Conservation (phyloP, 1,140 invertebrate species). For the Zaprionus vittiger region DNA sequence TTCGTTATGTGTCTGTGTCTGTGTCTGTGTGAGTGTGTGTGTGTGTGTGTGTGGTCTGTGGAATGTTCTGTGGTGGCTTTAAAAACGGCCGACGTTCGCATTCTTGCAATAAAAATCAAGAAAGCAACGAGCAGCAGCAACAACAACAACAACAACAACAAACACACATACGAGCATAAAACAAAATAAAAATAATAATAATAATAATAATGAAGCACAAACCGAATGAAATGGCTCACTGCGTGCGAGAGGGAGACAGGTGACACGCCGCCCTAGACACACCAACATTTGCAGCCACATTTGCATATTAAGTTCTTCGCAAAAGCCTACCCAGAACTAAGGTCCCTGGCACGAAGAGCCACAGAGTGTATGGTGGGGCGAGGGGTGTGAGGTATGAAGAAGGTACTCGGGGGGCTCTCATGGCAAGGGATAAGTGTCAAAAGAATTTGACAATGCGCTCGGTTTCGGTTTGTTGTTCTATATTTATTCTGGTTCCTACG, state of each 20-base stretch:
- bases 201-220: slow-evolving; percentile 71
- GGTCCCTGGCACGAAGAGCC: slow-evolving; percentile 33
- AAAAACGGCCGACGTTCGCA: slow-evolving; percentile 81
- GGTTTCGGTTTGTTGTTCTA: slow-evolving; percentile 41
- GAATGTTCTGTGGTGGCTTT: slow-evolving; percentile 64
- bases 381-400: neutral
- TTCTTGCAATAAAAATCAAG: slow-evolving; percentile 81
- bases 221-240: slow-evolving; percentile 42
- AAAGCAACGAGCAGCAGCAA: slow-evolving; percentile 58
- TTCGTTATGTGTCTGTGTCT: slow-evolving; percentile 35
- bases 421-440: slow-evolving; percentile 79
- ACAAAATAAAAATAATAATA: slow-evolving; percentile 80
- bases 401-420: slow-evolving; percentile 1
- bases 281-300: slow-evolving; percentile 34
- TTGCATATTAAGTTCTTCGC: slow-evolving; percentile 58
- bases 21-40: slow-evolving; percentile 26
- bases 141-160: slow-evolving; percentile 38
- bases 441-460: slow-evolving; percentile 79
- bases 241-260: slow-evolving; percentile 69
- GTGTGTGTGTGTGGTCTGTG: slow-evolving; percentile 32
- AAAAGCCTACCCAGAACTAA: slow-evolving; percentile 27
- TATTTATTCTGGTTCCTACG: slow-evolving; percentile 25
- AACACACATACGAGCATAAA: slow-evolving; percentile 58
- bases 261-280: slow-evolving; percentile 63
- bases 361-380: neutral